Evolutionary conservation across 2,797 vertebrate species (phyloP).

Genomic region (Nyctibius grandis): DNA sequence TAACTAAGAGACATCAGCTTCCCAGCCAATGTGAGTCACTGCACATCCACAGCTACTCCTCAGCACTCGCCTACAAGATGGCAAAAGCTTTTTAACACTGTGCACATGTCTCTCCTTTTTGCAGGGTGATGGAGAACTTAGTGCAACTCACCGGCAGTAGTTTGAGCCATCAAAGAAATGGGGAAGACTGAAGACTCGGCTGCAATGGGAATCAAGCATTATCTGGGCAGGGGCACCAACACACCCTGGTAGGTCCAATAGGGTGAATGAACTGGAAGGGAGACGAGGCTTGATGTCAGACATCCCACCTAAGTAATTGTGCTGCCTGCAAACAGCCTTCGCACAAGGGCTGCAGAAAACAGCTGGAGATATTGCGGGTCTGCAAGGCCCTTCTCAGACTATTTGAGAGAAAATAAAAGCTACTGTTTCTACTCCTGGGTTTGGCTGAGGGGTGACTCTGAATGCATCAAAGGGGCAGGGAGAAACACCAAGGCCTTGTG

Average conservation of each 20-base stretch:
- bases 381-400: neutral
- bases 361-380: neutral
- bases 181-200: neutral
- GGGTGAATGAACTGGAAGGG: neutral
- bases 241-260: neutral
- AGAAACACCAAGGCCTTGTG: neutral
- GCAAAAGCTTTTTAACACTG: neutral
- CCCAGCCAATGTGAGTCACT: neutral
- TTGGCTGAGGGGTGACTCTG: neutral
- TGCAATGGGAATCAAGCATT: fast-evolving
- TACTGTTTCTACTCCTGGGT: neutral
- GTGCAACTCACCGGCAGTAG: neutral
- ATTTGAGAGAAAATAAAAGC: neutral
- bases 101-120: fast-evolving
- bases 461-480: neutral
- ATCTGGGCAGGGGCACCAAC: neutral
- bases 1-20: neutral
- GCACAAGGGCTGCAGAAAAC: neutral
- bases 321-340: neutral
- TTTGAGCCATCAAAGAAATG: neutral
- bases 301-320: neutral
- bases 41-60: neutral
- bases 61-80: neutral
- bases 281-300: neutral
- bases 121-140: neutral